Conservation (phyloP, 2,797 vertebrate genomes). For the Peromyscus melanophrys region DNA sequence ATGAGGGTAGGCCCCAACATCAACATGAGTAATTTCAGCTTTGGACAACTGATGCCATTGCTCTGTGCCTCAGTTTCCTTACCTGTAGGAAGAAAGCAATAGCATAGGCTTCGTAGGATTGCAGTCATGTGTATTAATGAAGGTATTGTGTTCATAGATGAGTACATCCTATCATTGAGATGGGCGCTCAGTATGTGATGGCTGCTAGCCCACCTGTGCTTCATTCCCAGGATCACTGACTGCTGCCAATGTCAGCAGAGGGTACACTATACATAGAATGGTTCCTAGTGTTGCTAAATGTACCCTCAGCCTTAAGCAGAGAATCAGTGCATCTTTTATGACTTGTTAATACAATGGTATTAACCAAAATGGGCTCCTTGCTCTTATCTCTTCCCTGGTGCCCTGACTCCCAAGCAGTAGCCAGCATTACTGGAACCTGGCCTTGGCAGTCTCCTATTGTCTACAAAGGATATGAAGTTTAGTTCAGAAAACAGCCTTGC, state of each 20-base stretch:
- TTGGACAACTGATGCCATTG: not conserved
- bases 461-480: not conserved
- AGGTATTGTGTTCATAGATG: too few relatives aligned
- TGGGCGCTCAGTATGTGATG: not conserved
- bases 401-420: not conserved
- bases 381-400: not conserved
- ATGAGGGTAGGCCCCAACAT: not conserved
- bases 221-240: not conserved
- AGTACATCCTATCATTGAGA: fast-evolving
- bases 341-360: not conserved
- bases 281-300: not conserved
- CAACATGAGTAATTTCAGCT: not conserved
- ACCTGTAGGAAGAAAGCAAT: not conserved
- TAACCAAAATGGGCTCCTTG: not conserved
- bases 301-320: not conserved
- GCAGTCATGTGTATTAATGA: fast-evolving
- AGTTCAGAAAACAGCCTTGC: not conserved
- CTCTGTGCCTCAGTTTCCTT: not conserved
- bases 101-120: fast-evolving
- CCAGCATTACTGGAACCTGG: not conserved
- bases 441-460: fast-evolving
- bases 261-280: not conserved
- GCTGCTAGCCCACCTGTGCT: fast-evolving
- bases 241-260: not conserved
- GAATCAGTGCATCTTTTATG: not conserved